Base-by-base conservation (phyloP, 2,888 invertebrate genomes). In the Creontiades dilutus region DNA sequence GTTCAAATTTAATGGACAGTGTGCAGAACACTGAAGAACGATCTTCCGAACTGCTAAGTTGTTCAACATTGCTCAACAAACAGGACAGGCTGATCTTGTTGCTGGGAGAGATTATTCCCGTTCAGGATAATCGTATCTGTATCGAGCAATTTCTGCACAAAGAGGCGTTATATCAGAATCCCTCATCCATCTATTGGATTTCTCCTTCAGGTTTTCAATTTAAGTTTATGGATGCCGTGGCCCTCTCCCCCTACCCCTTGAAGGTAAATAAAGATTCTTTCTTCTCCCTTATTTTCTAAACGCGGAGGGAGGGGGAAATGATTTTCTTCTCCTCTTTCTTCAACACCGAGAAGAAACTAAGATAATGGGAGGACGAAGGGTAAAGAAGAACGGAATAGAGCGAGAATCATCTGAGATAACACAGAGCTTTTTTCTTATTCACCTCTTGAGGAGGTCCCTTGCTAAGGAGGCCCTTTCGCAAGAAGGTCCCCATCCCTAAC, bases 321-420 rank as follows among this genome's bases (percentile, higher is more conserved):
- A 85, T 61, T 19, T 16, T 57, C 27, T 85, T 57, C 61, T 57
- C 28, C 37, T 23, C 19, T 85, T 57, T 85, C 55, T 82, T 85
- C 57, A 37, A 52, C 55, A 57, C 75, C 28, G 16, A 57, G 61
- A 48, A 47, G 61, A 48, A 68, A 86, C 47, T 82, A 86, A 86
- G 85, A 75, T 86, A 86, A 86, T 86, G 86, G 86, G 76, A 52
- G 47, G 85, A 61, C 27, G 75, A 48, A 76, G 68, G 28, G 57
- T 27, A 57, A 85, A 85, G 37, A 57, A 57, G 37, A 57, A 57
- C 16, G 85, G 86, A 86, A 86, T 75, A 86, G 85, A 86, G 86
- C 86, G 68, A 86, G 86, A 86, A 86, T 86, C 86, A 86, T 86
- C 86, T 86, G 86, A 68, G 86, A 86, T 86, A 86, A 86, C 86